These are phyloP conservation scores for Montifringilla adamsi DNA, from an alignment of 2,113 vertebrate genomes.

Conservation along the genomic window DNA sequence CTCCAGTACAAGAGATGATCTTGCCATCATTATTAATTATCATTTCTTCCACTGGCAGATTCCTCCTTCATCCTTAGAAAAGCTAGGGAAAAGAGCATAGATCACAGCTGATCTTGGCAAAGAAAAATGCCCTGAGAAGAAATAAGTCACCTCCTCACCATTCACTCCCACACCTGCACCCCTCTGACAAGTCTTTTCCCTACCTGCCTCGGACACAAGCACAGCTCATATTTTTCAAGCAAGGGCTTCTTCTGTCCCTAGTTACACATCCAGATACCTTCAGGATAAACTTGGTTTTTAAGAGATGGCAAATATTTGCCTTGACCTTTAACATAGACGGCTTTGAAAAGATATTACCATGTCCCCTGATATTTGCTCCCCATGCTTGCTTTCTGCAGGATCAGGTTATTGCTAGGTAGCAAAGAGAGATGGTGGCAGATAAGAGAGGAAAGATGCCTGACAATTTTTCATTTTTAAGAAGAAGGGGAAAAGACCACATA, in stretches of 20 bases:
- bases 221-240: not conserved
- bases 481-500: not conserved
- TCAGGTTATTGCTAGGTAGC: not conserved
- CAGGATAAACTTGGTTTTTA: not conserved
- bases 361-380: not conserved
- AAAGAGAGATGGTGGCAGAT: not conserved
- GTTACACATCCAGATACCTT: not conserved
- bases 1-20: not conserved
- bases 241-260: not conserved
- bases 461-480: not conserved
- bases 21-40: not conserved
- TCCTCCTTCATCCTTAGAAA: not conserved
- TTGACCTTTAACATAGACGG: not conserved
- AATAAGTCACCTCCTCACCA: not conserved
- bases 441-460: not conserved
- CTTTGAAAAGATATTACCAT: not conserved
- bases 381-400: not conserved
- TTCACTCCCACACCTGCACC: not conserved
- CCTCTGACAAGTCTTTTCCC: not conserved
- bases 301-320: not conserved
- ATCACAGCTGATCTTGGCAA: not conserved
- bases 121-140: not conserved
- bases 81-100: not conserved
- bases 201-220: not conserved
- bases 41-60: not conserved